phyloP scores from a whole-genome alignment of 2,888 invertebrate species.

The Phragmatobia fuliginosa region DNA sequence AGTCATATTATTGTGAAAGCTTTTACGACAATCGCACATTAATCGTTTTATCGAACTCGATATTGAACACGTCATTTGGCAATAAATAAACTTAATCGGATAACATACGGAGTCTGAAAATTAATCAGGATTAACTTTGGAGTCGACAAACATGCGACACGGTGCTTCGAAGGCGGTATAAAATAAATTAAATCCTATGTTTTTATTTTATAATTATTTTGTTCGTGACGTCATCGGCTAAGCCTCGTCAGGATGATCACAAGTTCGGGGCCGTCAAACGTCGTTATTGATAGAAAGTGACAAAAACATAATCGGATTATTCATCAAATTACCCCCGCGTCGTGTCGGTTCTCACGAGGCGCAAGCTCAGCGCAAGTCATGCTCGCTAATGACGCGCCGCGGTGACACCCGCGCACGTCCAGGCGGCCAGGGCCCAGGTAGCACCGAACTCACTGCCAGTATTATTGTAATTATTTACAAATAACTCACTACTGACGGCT shows the following conservation, averaged over 20 bases:
- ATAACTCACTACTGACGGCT: constrained; percentile 32
- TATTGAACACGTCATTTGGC: not conserved
- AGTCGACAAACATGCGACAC: constrained; percentile 17
- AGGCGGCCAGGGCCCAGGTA: too few species aligned
- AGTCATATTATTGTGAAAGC: constrained; percentile 8
- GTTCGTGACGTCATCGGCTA: constrained; percentile 18
- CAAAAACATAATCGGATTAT: constrained; percentile 59
- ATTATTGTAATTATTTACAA: constrained; percentile 46
- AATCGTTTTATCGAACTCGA: constrained; percentile 3
- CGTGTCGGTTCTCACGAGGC: constrained; percentile 39
- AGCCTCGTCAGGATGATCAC: constrained; percentile 14
- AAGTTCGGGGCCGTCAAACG: constrained; percentile 8
- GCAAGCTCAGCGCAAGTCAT: constrained; percentile 58
- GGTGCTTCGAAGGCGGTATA: not conserved
- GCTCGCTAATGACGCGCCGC: constrained; percentile 56
- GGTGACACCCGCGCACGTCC: constrained; percentile 33
- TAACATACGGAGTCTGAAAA: constrained; percentile 20
- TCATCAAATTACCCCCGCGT: constrained; percentile 44
- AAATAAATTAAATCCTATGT: constrained; percentile 9
- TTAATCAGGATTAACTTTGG: constrained; percentile 31
- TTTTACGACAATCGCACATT: constrained; percentile 5
- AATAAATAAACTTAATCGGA: constrained; percentile 18
- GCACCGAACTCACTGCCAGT: constrained; percentile 25
- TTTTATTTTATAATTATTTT: constrained; percentile 14
- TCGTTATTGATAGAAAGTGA: constrained; percentile 40